Evolutionary conservation across 2,888 invertebrate species (phyloP), one percentile per base, ranked within the genome.

Genomic region (Pterobdella sp.): DNA sequence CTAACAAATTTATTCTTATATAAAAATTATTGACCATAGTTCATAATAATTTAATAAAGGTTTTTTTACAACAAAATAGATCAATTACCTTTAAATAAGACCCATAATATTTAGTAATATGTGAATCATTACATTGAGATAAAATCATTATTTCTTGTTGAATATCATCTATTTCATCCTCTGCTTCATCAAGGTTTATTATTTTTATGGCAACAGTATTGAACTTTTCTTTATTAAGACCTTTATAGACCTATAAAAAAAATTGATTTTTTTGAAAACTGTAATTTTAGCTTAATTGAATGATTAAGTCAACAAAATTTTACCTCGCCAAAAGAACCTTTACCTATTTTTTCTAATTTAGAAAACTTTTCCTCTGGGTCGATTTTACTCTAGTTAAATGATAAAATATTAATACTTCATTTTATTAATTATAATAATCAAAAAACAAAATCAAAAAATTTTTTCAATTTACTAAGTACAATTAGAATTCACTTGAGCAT

Each of bases 161-260:
- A 81, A 98, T 98, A 84, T 98, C 98, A 85, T 99, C 98, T 85
- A 98, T 98, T 86, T 98, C 98, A 92, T 98, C 98, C 87, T 98
- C 98, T 73, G 98, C 98, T 84, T 99, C 97, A 85, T 98, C 98
- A 80, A 98, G 88, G 86, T 98, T 97, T 80, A 98, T 96, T 80
- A 97, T 95, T 86, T 96, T 97, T 36, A 78, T 78, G 42, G 78
- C 78, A 0, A 78, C 78, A 14, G 78, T 76, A 49, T 77, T 69
- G 69, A 76, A 76, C n/a, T 74, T 73, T 32, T 66, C 68, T 84
- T 94, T 95, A 87, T 99, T 97, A 81, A 98, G 94, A 74, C 98
- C 98, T 86, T 99, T 98, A 87, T 94, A 98, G 78, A 99, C 96
- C 86, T 96, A 95, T 69, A 96, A 95, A 85, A 96, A 83, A 22